phyloP scores from a whole-genome alignment of 2,888 invertebrate genomes.

The Gortyna flavago region DNA sequence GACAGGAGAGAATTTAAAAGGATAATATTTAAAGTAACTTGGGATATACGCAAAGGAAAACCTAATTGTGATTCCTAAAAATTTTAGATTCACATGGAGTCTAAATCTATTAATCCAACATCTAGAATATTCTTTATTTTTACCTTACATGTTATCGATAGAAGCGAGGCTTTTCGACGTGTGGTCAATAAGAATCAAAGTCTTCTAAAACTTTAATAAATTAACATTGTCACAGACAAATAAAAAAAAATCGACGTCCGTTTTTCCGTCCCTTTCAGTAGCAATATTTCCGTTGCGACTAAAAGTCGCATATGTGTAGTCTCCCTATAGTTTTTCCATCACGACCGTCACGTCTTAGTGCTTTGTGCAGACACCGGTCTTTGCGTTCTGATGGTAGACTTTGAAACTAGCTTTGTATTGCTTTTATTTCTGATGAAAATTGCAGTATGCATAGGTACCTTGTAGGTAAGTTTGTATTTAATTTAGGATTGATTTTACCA shows the following conservation, averaged over 20 bases:
- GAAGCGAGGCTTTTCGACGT: background rate
- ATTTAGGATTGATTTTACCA: background rate
- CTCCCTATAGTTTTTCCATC: conserved; percentile 11
- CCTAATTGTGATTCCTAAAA: background rate
- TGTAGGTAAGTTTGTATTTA: background rate
- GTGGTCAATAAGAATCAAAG: background rate
- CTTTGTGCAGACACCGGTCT: conserved; percentile 49
- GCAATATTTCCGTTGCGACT: background rate
- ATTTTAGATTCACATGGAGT: background rate
- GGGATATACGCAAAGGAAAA: background rate
- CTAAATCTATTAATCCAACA: background rate
- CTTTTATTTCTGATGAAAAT: conserved; percentile 7
- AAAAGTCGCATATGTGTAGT: conserved; percentile 17
- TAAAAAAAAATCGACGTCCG: background rate
- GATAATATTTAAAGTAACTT: background rate
- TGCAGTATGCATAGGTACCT: background rate
- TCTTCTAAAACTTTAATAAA: background rate
- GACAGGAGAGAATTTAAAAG: background rate
- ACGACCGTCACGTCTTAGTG: conserved; percentile 51
- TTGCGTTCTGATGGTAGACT: conserved; percentile 39
- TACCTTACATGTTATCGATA: no score
- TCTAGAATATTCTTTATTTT: background rate
- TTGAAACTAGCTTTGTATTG: conserved; percentile 12
- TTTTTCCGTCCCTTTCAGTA: no score
- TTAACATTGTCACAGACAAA: background rate